A percentile compares a stretch with the other conserved stretches of the same genome.
Conservation (phyloP, 2,113 vertebrate genomes). For the Acanthochromis polyacanthus region DNA sequence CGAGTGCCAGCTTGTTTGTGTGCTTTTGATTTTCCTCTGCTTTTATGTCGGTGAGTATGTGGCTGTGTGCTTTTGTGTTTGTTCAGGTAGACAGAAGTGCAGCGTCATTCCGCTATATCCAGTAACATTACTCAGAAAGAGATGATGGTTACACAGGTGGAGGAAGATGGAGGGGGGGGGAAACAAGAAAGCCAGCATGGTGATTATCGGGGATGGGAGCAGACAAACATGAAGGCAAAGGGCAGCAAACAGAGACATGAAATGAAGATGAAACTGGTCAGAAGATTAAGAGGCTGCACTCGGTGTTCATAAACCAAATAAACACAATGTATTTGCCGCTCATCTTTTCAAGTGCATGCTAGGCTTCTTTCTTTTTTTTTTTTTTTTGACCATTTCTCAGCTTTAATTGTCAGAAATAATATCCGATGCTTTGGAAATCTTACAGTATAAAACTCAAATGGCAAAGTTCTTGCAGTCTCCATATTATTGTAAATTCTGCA, state of each 20-base stretch:
- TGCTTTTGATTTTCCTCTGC: background rate
- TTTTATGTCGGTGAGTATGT: constrained; percentile 1
- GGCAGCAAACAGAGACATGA: constrained; percentile 16
- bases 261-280: background rate
- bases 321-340: too few relatives aligned
- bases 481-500: too few relatives aligned
- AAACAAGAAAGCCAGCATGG: constrained; percentile 8
- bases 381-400: too few relatives aligned
- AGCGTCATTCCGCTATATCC: constrained; percentile 29
- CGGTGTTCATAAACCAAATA: too few relatives aligned
- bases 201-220: constrained; percentile 23
- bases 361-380: too few relatives aligned
- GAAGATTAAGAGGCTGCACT: background rate
- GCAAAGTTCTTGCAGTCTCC: too few relatives aligned
- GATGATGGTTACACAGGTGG: constrained; percentile 25
- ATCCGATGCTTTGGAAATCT: too few relatives aligned
- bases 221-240: constrained; percentile 33
- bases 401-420: too few relatives aligned
- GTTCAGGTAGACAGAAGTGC: constrained; percentile 20
- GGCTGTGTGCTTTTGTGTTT: constrained; percentile 19
- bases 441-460: too few relatives aligned
- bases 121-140: constrained; percentile 37
- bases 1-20: constrained; percentile 15
- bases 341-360: too few relatives aligned
- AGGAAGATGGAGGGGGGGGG: constrained; percentile 22